Evolutionary conservation across 2,888 invertebrate species (phyloP), one percentile per base, ranked within the genome.

Genomic region (Eupithecia pulchellata): DNA sequence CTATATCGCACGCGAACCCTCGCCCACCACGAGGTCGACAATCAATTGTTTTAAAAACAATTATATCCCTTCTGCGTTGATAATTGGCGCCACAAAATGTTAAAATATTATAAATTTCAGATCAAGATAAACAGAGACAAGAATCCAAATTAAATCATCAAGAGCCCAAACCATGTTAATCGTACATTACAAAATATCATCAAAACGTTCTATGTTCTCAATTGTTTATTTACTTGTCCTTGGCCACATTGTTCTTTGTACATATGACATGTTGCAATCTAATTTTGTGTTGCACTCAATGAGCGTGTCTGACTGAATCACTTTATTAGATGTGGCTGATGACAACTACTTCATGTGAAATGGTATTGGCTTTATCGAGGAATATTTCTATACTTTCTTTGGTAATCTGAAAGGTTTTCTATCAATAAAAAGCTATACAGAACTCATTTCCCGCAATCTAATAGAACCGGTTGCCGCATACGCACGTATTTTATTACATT

Each of bases 171-270:
- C 58, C 58, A 60, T 60, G 58, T 60, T 60, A 60, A 60, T 60
- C 30, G 32, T 25, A 52, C 14, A 6, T 62, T 62, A 20, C 62
- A 52, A 65, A 65, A 65, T 52, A 34, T 39, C 27, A 64, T 36
- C 32, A 4, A 5, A 30, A 60, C 58, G 52, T 57, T 57, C 57
- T 29, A 60, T 60, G 58, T 30, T 60, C 60, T n/a, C 60, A 32
- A 61, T 34, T 64, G 69, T 78, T 75, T 72, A 68, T 78, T 77
- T 78, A 68, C 75, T 64, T 78, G 82, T 80, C 88, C 89, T 88
- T 89, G 89, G 86, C 89, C 88, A 82, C 81, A 77, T 78, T 81
- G 77, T 81, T 72, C 77, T 81, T 81, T 82, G 82, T 82, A 82
- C 84, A 83, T 74, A 80, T 79, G 79, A 77, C 20, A 69, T 81